Base-by-base conservation (phyloP, 2,888 invertebrate genomes). In the Parapristionchus giblindavisi region DNA sequence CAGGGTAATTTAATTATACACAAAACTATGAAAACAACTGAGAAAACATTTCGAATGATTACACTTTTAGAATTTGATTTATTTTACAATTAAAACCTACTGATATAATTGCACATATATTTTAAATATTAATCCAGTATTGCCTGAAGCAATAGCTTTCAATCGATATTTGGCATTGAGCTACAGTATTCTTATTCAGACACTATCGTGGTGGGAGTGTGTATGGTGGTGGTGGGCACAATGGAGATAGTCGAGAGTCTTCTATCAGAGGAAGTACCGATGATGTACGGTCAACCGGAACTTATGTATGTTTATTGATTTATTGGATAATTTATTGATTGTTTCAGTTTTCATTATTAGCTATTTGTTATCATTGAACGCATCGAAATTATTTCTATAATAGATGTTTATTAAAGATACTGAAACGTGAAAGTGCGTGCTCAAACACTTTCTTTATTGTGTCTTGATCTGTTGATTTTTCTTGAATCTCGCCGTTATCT, bases 261-360 rank as follows among this genome's bases (percentile, higher is more conserved):
- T 71, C 70, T 6, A 40, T 71, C 5, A 38, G 56, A 36, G 73
- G 73, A 1, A 73, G 73, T 51, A 60, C 43, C n/a, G 73, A 73
- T 27, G 73, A 73, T 34, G 73, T 73, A 2, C 60, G 73, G 29
- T 73, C 73, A 3, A 61, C 73, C 1, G 73, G 60, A 4, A 61
- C 60, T 29, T 73, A 73, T 61, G 73, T 73, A 24, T 60, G 73
- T 73, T 6, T 8, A 8, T 27, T 54, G n/a, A 36, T 24, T 40
- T 29, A 43, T 17, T 24, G 43, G 38, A 24, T 34, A 21, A 63
- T 17, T 27, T 54, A 24, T 17, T 3, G 51, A 5, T 51, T 4
- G 51, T 3, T 51, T 51, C 51, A 43, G 11, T 43, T 17, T 8
- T 43, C 11, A 11, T 17, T 43, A 17, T 11, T 43, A 27, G 56